Evolutionary conservation across 2,113 vertebrate genomes (phyloP).

Genomic region (Microtus montanus): DNA sequence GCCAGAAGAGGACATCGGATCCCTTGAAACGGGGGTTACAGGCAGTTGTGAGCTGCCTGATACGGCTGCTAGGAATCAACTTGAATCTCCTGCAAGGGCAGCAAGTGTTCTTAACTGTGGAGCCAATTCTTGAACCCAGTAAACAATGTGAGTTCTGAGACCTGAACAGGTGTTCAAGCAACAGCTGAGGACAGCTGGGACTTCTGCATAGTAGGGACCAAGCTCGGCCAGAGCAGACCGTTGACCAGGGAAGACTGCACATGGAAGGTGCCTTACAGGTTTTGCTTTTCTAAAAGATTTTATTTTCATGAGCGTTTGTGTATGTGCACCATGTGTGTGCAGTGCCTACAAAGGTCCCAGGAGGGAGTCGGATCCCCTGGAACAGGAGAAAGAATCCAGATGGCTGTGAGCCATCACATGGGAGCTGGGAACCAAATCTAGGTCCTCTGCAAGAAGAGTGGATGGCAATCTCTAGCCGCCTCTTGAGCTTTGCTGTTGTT

Average conservation of each 20-base stretch:
- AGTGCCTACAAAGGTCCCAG: neutral
- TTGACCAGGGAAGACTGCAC: too few relatives aligned
- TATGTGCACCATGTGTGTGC: neutral
- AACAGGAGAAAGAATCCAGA: neutral
- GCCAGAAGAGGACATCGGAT: neutral
- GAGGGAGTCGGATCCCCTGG: neutral
- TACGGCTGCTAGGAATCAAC: neutral
- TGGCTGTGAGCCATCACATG: neutral
- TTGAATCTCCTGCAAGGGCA: neutral
- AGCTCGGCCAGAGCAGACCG: too few relatives aligned
- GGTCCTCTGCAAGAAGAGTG: neutral
- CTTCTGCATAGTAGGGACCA: accelerated
- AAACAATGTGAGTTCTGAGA: neutral
- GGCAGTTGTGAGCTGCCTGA: neutral
- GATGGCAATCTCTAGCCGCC: neutral
- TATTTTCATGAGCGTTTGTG: neutral
- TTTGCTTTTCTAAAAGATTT: neutral
- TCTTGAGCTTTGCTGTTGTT: neutral
- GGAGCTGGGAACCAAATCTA: neutral
- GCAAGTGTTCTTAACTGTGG: neutral
- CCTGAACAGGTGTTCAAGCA: neutral
- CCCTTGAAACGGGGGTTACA: neutral
- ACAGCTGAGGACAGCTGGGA: neutral
- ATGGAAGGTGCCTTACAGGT: neutral
- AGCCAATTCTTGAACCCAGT: neutral